Evolutionary conservation across 2,888 invertebrate genomes (phyloP), one percentile per base, ranked within the genome.

Genomic region (Priocnemis perturbator): DNA sequence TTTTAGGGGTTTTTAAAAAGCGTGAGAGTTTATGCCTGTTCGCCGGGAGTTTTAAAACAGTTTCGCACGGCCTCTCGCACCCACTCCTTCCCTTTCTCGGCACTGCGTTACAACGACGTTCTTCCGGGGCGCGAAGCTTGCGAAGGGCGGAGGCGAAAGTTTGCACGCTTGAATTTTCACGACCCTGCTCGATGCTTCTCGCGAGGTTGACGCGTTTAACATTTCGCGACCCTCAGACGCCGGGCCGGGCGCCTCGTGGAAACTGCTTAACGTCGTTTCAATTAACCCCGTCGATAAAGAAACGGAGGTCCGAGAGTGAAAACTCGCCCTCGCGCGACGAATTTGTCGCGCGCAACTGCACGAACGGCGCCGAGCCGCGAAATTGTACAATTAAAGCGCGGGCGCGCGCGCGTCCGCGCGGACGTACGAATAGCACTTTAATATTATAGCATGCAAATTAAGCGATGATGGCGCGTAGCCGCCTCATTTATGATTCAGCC

Each of bases 1-100:
- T 85, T 82, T 82, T 82, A 83, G 75, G 77, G 75, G 67, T 81
- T 83, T 85, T 80, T 79, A 79, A 83, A 85, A 83, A 84, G 83
- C 78, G 68, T 64, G 72, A 77, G 76, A 80, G 82, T 86, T 86
- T 83, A 83, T 81, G 81, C 74, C 77, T 71, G 81, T 79, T 82
- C 76, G 76, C 75, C 69, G 70, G 69, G 81, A 82, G 81, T 81
- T 81, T 81, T 81, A 81, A 81, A 81, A 79, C 81, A 81, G 76
- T 79, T 78, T 76, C 79, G 62, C 69, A 52, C 50, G 19, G 64
- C 55, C 63, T 57, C 65, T 61, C 76, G 69, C 64, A 60, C 71
- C 64, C 71, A 47, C 74, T 60, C 73, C 66, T 64, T 23, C 14
- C 45, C 9, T n/a, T 37, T 9, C 7, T 9, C 5, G 19, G 11